Conservation (phyloP, 1,140 invertebrate genomes). For the Drosophila rufa region DNA sequence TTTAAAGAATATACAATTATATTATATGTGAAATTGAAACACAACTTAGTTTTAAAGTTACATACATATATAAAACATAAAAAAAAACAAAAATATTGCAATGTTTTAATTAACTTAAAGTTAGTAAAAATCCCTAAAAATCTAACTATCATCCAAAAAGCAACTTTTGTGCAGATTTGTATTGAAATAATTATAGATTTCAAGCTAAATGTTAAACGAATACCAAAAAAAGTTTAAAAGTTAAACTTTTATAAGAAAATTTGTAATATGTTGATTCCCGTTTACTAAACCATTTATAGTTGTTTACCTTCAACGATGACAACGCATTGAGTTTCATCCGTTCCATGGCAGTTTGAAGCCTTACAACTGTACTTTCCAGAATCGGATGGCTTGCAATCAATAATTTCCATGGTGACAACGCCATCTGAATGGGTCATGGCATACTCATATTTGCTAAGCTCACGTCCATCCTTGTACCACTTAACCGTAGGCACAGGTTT, state of each 20-base stretch:
- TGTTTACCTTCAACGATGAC: conserved; percentile 97
- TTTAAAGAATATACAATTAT: not conserved
- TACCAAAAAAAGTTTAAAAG: not conserved
- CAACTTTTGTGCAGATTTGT: not conserved
- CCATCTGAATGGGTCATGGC: conserved; percentile 95
- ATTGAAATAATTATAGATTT: not conserved
- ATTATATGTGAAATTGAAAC: too few species aligned
- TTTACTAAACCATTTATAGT: not conserved
- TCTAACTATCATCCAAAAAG: too few species aligned
- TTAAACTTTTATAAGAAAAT: not conserved
- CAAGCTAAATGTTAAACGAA: not conserved
- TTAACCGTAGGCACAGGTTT: conserved; percentile 96
- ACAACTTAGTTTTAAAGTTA: too few species aligned
- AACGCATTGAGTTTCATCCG: conserved; percentile 97
- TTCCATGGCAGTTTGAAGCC: conserved; percentile 96
- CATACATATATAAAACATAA: too few species aligned
- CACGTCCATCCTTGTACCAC: conserved; percentile 98
- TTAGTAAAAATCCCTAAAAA: too few species aligned
- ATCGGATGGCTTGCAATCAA: conserved; percentile 96
- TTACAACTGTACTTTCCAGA: conserved; percentile 98
- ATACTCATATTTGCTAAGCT: conserved; percentile 96
- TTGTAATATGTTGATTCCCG: too few species aligned
- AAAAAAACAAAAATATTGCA: too few species aligned
- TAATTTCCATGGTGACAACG: conserved; percentile 98
- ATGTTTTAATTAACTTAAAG: too few species aligned